These are phyloP conservation scores for Sarcophaga peregrina DNA, from an alignment of 1,140 invertebrate species.

Conservation along the genomic window DNA sequence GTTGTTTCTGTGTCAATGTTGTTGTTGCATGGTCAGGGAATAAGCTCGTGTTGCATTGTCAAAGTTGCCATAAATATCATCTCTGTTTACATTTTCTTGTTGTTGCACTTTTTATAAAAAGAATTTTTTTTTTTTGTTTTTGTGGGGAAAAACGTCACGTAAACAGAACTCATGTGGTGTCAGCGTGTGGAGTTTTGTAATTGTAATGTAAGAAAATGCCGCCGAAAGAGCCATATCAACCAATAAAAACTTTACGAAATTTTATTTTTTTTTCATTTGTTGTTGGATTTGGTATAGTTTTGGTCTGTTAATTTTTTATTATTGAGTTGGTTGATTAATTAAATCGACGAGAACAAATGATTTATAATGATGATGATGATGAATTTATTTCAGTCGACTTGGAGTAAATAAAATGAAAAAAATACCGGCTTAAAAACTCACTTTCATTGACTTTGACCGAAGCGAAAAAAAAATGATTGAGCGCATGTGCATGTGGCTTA, in stretches of 20 bases:
- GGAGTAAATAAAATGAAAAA: slow-evolving; percentile 9
- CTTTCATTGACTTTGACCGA: slow-evolving; percentile 40
- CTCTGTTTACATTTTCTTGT: slow-evolving; percentile 53
- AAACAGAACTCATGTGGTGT: slow-evolving; percentile 34
- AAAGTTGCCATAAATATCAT: slow-evolving; percentile 66
- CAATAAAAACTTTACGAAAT: no score
- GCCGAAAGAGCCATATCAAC: background rate
- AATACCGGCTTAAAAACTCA: slow-evolving; percentile 20
- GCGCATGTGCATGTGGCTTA: slow-evolving; percentile 11
- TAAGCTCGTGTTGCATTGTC: slow-evolving; percentile 50
- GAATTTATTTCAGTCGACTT: slow-evolving; percentile 62
- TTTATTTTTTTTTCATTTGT: background rate
- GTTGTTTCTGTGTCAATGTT: slow-evolving; percentile 57
- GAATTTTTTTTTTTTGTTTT: slow-evolving; percentile 19
- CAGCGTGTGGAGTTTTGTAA: slow-evolving; percentile 39
- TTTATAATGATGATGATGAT: slow-evolving; percentile 61
- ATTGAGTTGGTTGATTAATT: slow-evolving; percentile 51
- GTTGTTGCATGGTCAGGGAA: slow-evolving; percentile 46
- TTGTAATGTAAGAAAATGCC: slow-evolving; percentile 25
- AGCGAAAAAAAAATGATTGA: background rate
- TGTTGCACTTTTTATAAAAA: background rate
- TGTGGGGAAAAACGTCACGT: slow-evolving; percentile 1
- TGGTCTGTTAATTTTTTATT: background rate
- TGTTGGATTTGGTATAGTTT: background rate
- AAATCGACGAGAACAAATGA: slow-evolving; percentile 57